Conservation (phyloP, 2,113 vertebrate genomes). For the Psammodynastes pulverulentus region DNA sequence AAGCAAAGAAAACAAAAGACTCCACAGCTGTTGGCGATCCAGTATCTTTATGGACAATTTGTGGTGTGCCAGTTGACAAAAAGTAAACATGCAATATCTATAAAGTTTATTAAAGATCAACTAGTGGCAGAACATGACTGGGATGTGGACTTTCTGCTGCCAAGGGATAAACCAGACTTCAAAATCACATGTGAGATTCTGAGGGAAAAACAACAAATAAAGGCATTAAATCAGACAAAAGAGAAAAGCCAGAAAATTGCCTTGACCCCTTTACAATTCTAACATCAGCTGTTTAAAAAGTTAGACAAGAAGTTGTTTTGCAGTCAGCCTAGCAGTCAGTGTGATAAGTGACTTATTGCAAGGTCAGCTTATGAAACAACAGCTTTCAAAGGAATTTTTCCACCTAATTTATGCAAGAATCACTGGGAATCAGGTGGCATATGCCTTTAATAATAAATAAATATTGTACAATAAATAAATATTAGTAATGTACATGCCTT, state of each 20-base stretch:
- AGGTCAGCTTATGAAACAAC: neutral
- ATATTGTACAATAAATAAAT: neutral
- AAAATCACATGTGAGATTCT: constrained; percentile 61
- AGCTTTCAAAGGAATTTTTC: neutral
- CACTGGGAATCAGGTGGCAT: neutral
- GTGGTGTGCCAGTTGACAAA: neutral
- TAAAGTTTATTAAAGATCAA: neutral
- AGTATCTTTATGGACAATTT: neutral
- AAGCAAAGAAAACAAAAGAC: neutral
- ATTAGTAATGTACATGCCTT: neutral
- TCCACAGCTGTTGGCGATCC: neutral
- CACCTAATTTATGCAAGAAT: neutral
- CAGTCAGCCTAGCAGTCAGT: neutral
- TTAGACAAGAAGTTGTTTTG: neutral
- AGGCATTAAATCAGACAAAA: neutral
- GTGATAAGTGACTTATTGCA: neutral
- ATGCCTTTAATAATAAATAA: neutral
- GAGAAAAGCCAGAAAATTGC: neutral
- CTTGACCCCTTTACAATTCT: neutral
- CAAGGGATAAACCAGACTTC: constrained; percentile 65
- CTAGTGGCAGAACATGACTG: constrained; percentile 51
- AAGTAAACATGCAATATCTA: neutral
- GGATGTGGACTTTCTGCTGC: constrained; percentile 48
- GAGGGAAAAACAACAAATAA: neutral
- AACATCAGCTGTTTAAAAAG: neutral